Evolutionary conservation across 1,140 invertebrate genomes (phyloP).

Genomic region (Anastatus disparis): DNA sequence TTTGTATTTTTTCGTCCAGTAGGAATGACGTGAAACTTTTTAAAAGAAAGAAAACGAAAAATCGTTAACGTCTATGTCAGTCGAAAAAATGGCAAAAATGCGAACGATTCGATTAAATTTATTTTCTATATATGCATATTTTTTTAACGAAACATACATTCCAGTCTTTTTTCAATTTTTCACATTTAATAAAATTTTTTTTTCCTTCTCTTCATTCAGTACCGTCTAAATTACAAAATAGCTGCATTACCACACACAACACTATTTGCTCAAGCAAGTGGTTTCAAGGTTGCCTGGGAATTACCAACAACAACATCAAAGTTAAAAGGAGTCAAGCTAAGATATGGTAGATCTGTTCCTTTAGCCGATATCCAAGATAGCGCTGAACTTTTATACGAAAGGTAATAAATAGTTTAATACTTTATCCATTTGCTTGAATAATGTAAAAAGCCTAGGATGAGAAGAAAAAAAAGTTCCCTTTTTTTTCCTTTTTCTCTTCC

Average conservation of each 20-base stretch:
- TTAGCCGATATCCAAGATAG: conserved; percentile 52
- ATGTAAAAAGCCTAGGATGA: conserved; percentile 28
- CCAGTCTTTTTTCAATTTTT: too few relatives aligned
- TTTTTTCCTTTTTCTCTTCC: too few relatives aligned
- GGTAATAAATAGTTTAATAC: conserved; percentile 63
- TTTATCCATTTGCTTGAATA: conserved; percentile 45
- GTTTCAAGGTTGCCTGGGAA: conserved; percentile 62
- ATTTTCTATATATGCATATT: too few relatives aligned
- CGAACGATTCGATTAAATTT: too few relatives aligned
- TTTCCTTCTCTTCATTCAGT: conserved; percentile 44
- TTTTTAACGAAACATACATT: too few relatives aligned
- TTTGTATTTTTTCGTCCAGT: not conserved
- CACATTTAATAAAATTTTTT: not conserved
- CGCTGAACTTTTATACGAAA: conserved; percentile 56
- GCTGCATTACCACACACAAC: conserved; percentile 49
- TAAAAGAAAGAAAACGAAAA: not conserved
- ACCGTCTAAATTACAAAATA: conserved; percentile 63
- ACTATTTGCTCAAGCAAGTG: conserved; percentile 60
- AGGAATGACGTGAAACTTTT: not conserved
- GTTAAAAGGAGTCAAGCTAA: conserved; percentile 41
- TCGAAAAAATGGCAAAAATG: too few relatives aligned
- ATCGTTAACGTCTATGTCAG: too few relatives aligned
- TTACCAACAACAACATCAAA: too few relatives aligned
- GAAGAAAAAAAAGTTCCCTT: too few relatives aligned
- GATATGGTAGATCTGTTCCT: conserved; percentile 41